These are phyloP conservation scores for Hypercompe scribonia DNA, from an alignment of 2,888 invertebrate genomes.

Conservation along the genomic window DNA sequence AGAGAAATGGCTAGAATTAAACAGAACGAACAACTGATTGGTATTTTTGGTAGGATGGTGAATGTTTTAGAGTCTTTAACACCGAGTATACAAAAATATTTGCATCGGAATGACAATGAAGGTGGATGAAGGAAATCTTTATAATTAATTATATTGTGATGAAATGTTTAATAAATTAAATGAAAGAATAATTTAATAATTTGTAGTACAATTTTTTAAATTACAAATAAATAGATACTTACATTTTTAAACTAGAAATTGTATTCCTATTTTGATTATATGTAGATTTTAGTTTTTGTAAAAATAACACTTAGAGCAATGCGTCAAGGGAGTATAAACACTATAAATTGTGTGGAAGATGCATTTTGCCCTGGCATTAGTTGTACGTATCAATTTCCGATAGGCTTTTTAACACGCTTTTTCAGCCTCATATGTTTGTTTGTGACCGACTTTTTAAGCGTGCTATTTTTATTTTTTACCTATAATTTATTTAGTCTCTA, in stretches of 20 bases:
- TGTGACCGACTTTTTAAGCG: no score
- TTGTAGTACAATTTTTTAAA: neutral
- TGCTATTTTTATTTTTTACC: no score
- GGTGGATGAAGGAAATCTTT: conserved; percentile 10
- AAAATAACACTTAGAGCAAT: neutral
- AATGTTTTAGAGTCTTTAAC: conserved; percentile 47
- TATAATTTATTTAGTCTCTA: no score
- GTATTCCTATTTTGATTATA: neutral
- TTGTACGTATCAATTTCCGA: neutral
- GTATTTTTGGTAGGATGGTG: conserved; percentile 41
- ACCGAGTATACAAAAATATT: conserved; percentile 41
- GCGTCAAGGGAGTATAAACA: neutral
- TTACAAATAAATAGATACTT: neutral
- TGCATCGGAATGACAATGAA: conserved; percentile 26
- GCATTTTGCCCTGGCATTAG: neutral
- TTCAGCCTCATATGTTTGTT: no score
- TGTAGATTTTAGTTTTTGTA: neutral
- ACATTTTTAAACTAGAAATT: neutral
- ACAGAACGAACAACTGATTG: conserved; percentile 43
- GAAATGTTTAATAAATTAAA: neutral
- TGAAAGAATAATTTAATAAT: neutral
- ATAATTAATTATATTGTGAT: neutral
- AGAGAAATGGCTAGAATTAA: conserved; percentile 49
- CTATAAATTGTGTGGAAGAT: neutral
- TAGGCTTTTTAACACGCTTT: neutral